phyloP scores from a whole-genome alignment of 2,113 vertebrate genomes.

The Octodon degus region DNA sequence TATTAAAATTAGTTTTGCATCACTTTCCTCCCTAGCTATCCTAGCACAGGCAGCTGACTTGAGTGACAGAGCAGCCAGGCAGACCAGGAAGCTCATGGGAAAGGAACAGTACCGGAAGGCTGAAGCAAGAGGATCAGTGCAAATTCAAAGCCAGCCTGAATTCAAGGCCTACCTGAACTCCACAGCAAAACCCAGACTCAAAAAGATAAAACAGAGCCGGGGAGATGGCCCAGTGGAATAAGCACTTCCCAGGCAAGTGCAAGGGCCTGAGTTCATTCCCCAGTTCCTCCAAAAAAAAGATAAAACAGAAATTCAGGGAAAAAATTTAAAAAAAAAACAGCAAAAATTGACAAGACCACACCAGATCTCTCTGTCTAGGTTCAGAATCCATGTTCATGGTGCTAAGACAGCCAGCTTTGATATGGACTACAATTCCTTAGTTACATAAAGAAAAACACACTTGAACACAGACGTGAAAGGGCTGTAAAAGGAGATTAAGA shows the following conservation, averaged over 20 bases:
- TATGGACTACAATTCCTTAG: not conserved
- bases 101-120: not conserved
- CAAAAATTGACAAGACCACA: not conserved
- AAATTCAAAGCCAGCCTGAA: not conserved
- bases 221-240: too few relatives aligned
- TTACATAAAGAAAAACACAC: not conserved
- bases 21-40: not conserved
- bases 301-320: not conserved
- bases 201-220: not conserved
- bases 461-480: not conserved
- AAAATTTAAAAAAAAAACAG: not conserved
- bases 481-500: not conserved
- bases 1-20: constrained; percentile 50
- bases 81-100: not conserved
- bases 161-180: not conserved
- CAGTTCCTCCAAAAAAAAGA: not conserved
- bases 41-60: not conserved
- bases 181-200: not conserved
- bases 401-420: not conserved
- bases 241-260: too few relatives aligned
- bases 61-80: not conserved
- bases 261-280: too few relatives aligned
- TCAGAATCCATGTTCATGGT: not conserved
- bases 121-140: not conserved
- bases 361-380: not conserved